Evolutionary conservation across 2,113 vertebrate genomes (phyloP), one percentile per base, ranked within the genome.

Genomic region (Alethe diademata): DNA sequence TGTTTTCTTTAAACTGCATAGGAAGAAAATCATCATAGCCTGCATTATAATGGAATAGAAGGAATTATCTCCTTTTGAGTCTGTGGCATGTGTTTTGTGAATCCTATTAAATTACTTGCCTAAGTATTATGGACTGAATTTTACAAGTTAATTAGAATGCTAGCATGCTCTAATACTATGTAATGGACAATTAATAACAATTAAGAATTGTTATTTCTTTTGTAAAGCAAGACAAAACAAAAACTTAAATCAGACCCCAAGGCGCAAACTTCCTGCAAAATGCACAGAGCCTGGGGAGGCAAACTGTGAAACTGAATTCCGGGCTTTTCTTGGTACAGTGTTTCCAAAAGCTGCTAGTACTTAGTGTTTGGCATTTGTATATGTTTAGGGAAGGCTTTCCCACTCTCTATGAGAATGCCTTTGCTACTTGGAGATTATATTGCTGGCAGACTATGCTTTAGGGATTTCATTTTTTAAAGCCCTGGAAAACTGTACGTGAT

Each of bases 141-240:
- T 93, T 79, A 86, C 64, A 93, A 70, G 81, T 83, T 67, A 90
- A 93, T 94, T 86, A 62, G 45, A 73, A 76, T 60, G 51, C 26
- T 66, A 82, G 64, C 45, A 51, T 36, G 29, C 47, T 62, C 17
- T 81, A 71, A 50, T 65, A n/a, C 16, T 64, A 33, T 14, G 24
- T 79, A 85, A 66, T 51, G 53, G 38, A 78, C 42, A 87, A 94
- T 84, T 94, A 91, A 51, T 83, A 57, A 36, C 62, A 85, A 90
- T 73, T 72, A 91, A 48, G 45, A 66, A 58, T 28, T 61, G 33
- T 38, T 87, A 47, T 50, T 92, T 76, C 50, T 78, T 19, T 35
- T 61, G 29, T 79, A 73, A 61, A 58, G 87, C 35, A 64, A 90
- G 67, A 66, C 43, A 66, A 60, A 51, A 51, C 26, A 64, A 42